phyloP scores from a whole-genome alignment of 2,888 invertebrate species.

The Azorinus chamasolen region DNA sequence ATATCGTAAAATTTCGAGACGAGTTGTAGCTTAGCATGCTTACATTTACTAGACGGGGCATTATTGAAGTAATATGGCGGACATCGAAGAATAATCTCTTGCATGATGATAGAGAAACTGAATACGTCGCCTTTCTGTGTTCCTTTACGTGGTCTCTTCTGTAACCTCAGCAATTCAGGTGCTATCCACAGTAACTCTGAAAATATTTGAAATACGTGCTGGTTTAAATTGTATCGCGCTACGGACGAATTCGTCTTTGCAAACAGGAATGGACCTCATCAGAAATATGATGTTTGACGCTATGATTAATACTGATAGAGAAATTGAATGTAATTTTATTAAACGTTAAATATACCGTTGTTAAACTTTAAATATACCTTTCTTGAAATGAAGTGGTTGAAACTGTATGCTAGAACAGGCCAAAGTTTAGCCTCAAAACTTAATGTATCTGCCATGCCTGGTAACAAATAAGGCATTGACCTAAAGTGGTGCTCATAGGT shows the following conservation, averaged over 20 bases:
- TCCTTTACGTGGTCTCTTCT: conserved; percentile 75
- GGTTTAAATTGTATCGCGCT: no score
- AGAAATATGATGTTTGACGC: background rate
- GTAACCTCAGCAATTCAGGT: conserved; percentile 81
- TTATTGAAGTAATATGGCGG: conserved; percentile 75
- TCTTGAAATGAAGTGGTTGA: no score
- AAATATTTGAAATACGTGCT: background rate
- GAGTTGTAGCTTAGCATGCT: no score
- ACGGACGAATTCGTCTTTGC: no score
- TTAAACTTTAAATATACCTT: no score
- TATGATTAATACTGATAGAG: background rate
- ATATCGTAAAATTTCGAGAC: no score
- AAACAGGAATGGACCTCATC: background rate
- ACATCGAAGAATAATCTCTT: conserved; percentile 78
- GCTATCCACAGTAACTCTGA: conserved; percentile 83
- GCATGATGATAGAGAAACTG: conserved; percentile 82
- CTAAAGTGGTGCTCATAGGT: no score
- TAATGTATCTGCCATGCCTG: no score
- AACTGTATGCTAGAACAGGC: no score
- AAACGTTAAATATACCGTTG: no score
- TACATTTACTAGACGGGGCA: conserved; percentile 72
- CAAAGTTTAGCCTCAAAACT: no score
- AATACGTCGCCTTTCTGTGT: conserved; percentile 84
- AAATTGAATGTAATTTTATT: background rate
- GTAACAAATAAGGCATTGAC: no score